These are phyloP conservation scores for Agrotis clavis DNA, from an alignment of 2,888 invertebrate species.

Conservation along the genomic window DNA sequence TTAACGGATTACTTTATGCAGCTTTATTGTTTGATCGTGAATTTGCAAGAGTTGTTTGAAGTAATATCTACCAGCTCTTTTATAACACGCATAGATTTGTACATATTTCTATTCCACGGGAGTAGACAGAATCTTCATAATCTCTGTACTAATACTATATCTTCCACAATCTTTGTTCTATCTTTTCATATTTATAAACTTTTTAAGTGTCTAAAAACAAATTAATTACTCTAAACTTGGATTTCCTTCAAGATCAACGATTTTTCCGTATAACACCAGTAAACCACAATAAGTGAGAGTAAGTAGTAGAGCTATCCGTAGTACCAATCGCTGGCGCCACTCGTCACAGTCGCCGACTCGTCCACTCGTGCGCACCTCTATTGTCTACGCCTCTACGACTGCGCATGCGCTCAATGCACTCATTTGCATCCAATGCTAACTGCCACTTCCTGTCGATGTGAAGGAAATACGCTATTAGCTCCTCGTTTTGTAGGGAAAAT, in stretches of 20 bases:
- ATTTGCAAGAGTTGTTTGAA: too few species aligned
- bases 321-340: neutral
- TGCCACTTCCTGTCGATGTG: constrained; percentile 57
- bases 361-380: constrained; percentile 51
- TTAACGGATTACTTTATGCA: neutral
- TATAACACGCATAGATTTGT: too few species aligned
- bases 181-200: too few species aligned
- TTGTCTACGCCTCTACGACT: constrained; percentile 55
- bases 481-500: constrained; percentile 38
- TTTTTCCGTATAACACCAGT: neutral
- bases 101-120: too few species aligned
- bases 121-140: too few species aligned
- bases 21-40: neutral
- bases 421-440: constrained; percentile 65
- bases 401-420: constrained; percentile 45
- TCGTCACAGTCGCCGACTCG: constrained; percentile 43
- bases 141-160: too few species aligned
- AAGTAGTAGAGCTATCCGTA: constrained; percentile 13
- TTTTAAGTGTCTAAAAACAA: too few species aligned
- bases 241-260: neutral
- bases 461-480: constrained; percentile 55
- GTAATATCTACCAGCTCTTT: too few species aligned
- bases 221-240: too few species aligned
- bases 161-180: too few species aligned
- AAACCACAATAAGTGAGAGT: constrained; percentile 24